Conservation (phyloP, 2,113 vertebrate species). For the Takifugu flavidus region DNA sequence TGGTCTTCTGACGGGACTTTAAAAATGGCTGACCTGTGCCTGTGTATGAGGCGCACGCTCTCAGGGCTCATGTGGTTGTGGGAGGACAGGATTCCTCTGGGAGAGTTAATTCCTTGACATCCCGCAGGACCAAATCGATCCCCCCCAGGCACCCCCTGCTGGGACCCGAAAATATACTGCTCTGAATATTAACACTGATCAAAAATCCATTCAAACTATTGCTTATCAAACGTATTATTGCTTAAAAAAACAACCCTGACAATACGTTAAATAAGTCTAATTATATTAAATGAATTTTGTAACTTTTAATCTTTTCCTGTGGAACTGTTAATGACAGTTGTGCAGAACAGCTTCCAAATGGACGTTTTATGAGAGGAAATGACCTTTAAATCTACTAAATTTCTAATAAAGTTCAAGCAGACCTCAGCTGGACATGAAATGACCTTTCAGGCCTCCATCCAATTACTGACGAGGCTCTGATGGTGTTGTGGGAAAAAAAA, state of each 20-base stretch:
- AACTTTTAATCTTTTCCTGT: too few species aligned
- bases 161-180: conserved; percentile 63
- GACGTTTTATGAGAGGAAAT: too few species aligned
- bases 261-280: too few species aligned
- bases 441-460: too few species aligned
- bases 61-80: conserved; percentile 90
- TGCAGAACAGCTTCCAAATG: too few species aligned
- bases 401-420: too few species aligned
- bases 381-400: too few species aligned
- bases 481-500: too few species aligned
- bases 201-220: neutral
- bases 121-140: conserved; percentile 84
- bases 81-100: conserved; percentile 81
- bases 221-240: conserved; percentile 2
- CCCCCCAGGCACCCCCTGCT: conserved; percentile 85
- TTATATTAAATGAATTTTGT: too few species aligned
- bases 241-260: neutral
- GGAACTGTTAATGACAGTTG: too few species aligned
- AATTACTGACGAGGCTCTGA: too few species aligned
- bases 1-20: neutral
- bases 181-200: conserved; percentile 62
- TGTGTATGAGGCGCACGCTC: conserved; percentile 85
- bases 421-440: too few species aligned
- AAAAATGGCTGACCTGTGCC: conserved; percentile 83
- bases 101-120: conserved; percentile 82